Evolutionary conservation across 2,113 vertebrate species (phyloP).

Genomic region (Zosterops pallidus): DNA sequence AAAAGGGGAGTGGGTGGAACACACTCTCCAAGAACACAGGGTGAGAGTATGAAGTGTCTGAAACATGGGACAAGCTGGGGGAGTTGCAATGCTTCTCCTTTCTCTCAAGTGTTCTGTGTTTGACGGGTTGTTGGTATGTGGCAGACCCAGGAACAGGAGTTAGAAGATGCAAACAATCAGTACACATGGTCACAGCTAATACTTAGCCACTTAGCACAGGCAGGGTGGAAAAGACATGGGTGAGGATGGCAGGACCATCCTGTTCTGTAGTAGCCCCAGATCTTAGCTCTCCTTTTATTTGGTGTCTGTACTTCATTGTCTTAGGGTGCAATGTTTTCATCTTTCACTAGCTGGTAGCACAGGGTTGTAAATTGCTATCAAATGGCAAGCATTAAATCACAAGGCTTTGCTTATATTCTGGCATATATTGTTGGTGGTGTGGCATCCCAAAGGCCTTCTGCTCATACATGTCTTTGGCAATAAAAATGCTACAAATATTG

Average conservation of each 20-base stretch:
- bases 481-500: neutral
- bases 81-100: neutral
- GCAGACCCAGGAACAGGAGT: neutral
- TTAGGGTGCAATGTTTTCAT: neutral
- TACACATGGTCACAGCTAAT: neutral
- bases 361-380: neutral
- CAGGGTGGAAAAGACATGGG: neutral
- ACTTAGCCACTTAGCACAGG: neutral
- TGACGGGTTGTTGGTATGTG: neutral
- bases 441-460: neutral
- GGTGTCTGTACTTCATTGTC: neutral
- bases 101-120: neutral
- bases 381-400: neutral
- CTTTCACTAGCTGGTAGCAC: neutral
- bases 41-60: neutral
- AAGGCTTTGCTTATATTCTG: neutral
- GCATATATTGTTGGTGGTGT: neutral
- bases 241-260: neutral
- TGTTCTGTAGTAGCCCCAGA: neutral
- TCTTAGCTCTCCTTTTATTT: neutral
- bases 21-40: neutral
- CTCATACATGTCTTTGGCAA: neutral
- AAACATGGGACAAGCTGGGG: neutral
- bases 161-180: fast-evolving
- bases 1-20: neutral